Base-by-base conservation (phyloP, 2,113 vertebrate species). In the Nibea albiflora region DNA sequence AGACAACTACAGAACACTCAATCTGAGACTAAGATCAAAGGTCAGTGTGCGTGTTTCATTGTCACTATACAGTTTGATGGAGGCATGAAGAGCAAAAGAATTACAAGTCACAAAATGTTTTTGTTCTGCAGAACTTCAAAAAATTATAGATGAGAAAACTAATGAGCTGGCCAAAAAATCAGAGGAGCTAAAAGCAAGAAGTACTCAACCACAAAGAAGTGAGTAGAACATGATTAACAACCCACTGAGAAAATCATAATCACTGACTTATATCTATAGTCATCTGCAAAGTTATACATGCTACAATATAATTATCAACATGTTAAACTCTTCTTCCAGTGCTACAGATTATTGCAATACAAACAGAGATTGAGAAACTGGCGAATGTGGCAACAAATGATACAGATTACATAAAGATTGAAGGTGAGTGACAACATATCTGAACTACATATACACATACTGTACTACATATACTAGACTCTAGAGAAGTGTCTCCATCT, bases 91-190 rank as follows among this genome's bases (percentile, higher is more conserved):
- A 11, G 26, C 4, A 4, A 19, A 17, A 20, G 12, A 64, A 1
- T 4, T 22, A 1, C 5, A 28, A 39, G 9, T 2, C 12, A 2
- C 11, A 56, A 20, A 20, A 39, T 9, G 2, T 1, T 16, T 70
- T 31, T 81, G 11, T n/a, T 57, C 14, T 53, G 35, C 76, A 92
- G 91, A 89, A 5, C 80, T 92, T 58, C 62, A 87, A 65, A 62
- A 39, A 0, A 10, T 56, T 2, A 35, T 92, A 3, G 31, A 84
- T 4, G 67, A 80, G 47, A 90, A 90, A 65, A 87, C 20, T 0
- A 0, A 5, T 3, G 82, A 85, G 54, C 50, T 91, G 53, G 24
- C 22, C 4, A 31, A 19, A 28, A 84, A 71, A 72, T 87, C 24
- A 1, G 42, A 42, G 4, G 62, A 83, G 46, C 71, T 92, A 39